Conservation (phyloP, 2,113 vertebrate species). For the Jacana jacana region DNA sequence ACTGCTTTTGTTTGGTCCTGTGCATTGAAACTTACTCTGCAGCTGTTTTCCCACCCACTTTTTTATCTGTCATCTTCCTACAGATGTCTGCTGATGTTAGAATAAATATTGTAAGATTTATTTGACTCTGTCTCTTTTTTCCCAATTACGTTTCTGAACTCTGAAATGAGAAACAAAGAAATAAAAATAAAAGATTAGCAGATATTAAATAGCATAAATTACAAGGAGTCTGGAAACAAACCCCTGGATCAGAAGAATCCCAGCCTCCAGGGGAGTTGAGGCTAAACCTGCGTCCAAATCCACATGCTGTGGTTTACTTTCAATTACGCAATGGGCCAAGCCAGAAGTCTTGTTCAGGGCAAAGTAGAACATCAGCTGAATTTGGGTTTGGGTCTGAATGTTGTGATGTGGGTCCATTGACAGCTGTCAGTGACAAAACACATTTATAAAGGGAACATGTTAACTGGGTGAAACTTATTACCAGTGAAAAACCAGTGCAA, state of each 20-base stretch:
- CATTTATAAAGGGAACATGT: not conserved
- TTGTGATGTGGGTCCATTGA: not conserved
- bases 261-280: not conserved
- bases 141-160: not conserved
- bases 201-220: not conserved
- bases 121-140: not conserved
- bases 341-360: not conserved
- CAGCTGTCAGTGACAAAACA: not conserved
- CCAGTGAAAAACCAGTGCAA: not conserved
- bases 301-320: not conserved
- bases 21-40: not conserved
- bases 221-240: not conserved
- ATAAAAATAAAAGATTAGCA: not conserved
- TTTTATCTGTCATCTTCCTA: not conserved
- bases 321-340: not conserved
- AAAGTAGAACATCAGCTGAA: not conserved
- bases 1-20: not conserved
- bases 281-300: not conserved
- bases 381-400: not conserved
- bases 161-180: not conserved
- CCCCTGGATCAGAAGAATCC: not conserved
- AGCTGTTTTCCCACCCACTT: not conserved
- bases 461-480: not conserved
- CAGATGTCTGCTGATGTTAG: not conserved
- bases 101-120: not conserved